Base-by-base conservation (phyloP, 2,888 invertebrate species). In the Ligdia adustata region DNA sequence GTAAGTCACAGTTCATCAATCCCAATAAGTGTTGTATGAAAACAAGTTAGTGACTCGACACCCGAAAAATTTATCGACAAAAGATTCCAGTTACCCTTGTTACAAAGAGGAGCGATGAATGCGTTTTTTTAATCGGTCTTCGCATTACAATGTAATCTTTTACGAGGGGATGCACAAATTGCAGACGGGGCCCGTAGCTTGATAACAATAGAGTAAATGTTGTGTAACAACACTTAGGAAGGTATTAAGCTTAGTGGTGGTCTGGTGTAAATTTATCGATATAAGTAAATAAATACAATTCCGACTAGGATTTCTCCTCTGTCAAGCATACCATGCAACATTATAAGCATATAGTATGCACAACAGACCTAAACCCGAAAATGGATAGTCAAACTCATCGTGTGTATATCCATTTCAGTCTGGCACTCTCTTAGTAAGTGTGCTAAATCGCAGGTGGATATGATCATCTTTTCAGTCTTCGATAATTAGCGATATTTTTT, bases 131-230 rank as follows among this genome's bases (percentile, higher is more conserved):
- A 84, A 82, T 80, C 72, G 72, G 55, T 59, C 62, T 70, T 74
- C 68, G 66, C 75, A 76, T 82, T 77, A 78, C 72, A 75, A 70
- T 82, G 80, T 86, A 82, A 82, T 82, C 76, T 76, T 75, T 77
- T 71, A 66, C 60, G 56, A 68, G 70, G 78, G 76, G 79, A 66
- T 78, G 78, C 65, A 63, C 68, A 52, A 64, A 55, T 60, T 66
- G 69, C 78, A 78, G 66, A 67, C 69, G 67, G 64, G 69, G 64
- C 72, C 66, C 64, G 62, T 66, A 75, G 62, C 57, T 60, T 63
- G 52, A 49, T 68, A 66, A 84, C 81, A 82, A 86, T 78, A 62
- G 72, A 56, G 53, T 69, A 78, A 84, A 81, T 87, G 85, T 87
- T 85, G 77, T 71, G 73, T 68, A 79, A 83, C 86, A 88, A 81